phyloP scores from a whole-genome alignment of 2,797 vertebrate genomes.

The Tokudaia tokunoshimensis region DNA sequence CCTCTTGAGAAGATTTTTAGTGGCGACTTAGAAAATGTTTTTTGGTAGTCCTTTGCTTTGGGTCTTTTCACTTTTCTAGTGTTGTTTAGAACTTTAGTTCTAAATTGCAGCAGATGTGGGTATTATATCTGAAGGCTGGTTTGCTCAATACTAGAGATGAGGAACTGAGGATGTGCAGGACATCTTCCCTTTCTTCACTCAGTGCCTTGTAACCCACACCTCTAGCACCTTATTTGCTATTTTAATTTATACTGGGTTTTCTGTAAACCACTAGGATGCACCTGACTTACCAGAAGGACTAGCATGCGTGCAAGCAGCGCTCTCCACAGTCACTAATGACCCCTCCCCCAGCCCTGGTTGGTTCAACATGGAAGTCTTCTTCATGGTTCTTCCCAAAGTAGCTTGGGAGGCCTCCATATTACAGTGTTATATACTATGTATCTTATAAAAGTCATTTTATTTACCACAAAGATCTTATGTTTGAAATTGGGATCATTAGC shows the following conservation, averaged over 20 bases:
- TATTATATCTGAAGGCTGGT: neutral
- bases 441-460: slow-evolving; percentile 26
- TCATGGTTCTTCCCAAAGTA: neutral
- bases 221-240: neutral
- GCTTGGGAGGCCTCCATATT: neutral
- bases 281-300: neutral
- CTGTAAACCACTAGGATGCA: neutral
- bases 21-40: neutral
- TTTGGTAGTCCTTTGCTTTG: slow-evolving; percentile 24
- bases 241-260: slow-evolving; percentile 41
- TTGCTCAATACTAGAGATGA: slow-evolving; percentile 3
- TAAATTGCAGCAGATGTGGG: neutral
- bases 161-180: neutral
- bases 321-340: neutral
- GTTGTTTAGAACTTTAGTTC: slow-evolving; percentile 29
- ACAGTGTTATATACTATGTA: neutral
- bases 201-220: neutral
- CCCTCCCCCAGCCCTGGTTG: neutral
- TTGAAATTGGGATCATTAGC: neutral
- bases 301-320: neutral
- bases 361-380: neutral
- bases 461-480: slow-evolving; percentile 36
- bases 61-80: slow-evolving; percentile 31
- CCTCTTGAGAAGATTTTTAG: neutral
- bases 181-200: neutral